Base-by-base conservation (phyloP, 2,888 invertebrate species). In the Chymomyza caudatula region DNA sequence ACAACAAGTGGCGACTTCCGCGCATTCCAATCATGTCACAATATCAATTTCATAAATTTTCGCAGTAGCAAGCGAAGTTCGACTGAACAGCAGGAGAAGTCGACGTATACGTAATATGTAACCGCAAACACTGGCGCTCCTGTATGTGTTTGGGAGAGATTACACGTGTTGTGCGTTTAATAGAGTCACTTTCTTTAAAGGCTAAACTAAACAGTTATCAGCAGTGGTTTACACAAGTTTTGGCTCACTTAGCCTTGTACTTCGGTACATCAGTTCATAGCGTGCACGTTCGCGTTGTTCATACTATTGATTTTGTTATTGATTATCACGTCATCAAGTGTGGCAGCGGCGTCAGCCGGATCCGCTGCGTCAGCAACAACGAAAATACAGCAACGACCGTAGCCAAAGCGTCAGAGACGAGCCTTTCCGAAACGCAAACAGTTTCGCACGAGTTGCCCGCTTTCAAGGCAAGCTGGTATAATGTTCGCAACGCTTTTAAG, bases 1-100 rank as follows among this genome's bases (percentile, higher is more conserved):
- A 47, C 17, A 17, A 17, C 82, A 81, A 86, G 73, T 81, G 76
- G 82, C 84, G 76, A 73, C 75, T 84, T 86, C 82, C 86, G 71
- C 74, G 60, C 74, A 69, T 77, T 80, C 65, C 74, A 84, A 74
- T 84, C 71, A 73, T 69, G 67, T 55, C 68, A 8, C 44, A 23
- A 44, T 25, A 58, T 58, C 58, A 58, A 58, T 58, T 54, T 82
- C 86, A 44, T 51, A 56, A 37, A 55, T 22, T 60, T 25, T 25
- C 43, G 8, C 29, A 37, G 29, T 8, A n/a, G n/a, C n/a, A n/a
- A n/a, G n/a, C n/a, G n/a, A n/a, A n/a, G n/a, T n/a, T n/a, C n/a
- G n/a, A n/a, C n/a, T n/a, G n/a, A n/a, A n/a, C n/a, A n/a, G n/a
- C n/a, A n/a, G 29, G 2, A 29, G 5, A 37, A 8, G 11, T 37